Conservation (phyloP, 2,113 vertebrate genomes). For the Trematocara unimaculatum region DNA sequence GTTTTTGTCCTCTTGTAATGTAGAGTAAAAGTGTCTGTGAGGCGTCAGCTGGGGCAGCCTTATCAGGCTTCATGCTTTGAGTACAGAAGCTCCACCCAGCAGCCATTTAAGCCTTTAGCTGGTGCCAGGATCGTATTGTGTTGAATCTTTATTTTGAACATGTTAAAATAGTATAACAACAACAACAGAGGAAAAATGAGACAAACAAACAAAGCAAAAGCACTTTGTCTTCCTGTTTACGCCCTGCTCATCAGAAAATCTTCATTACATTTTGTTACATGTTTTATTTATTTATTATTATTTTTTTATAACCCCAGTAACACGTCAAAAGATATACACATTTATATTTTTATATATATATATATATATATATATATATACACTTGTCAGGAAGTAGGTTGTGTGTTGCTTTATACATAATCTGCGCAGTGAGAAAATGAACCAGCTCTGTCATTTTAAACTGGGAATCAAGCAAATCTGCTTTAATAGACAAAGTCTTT, state of each 20-base stretch:
- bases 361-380: too few relatives aligned
- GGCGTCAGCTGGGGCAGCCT: too few relatives aligned
- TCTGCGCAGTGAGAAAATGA: background rate
- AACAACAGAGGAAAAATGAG: background rate
- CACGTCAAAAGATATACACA: accelerated
- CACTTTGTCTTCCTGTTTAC: background rate
- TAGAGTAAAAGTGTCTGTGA: background rate
- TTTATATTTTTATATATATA: too few relatives aligned
- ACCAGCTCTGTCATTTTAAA: accelerated
- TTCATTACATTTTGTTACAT: background rate
- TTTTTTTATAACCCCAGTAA: background rate
- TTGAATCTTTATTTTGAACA: background rate
- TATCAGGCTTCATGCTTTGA: background rate
- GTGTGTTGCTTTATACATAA: background rate
- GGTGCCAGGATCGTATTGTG: accelerated
- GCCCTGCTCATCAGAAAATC: accelerated
- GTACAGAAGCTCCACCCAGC: background rate
- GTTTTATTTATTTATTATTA: background rate
- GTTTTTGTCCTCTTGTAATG: background rate
- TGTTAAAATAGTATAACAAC: background rate
- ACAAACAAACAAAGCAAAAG: background rate
- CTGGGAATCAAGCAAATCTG: background rate
- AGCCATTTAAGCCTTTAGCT: background rate
- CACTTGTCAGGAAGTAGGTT: background rate
- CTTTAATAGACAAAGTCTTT: background rate